Conservation (phyloP, 1,140 invertebrate species). For the Drosophila virilis region DNA sequence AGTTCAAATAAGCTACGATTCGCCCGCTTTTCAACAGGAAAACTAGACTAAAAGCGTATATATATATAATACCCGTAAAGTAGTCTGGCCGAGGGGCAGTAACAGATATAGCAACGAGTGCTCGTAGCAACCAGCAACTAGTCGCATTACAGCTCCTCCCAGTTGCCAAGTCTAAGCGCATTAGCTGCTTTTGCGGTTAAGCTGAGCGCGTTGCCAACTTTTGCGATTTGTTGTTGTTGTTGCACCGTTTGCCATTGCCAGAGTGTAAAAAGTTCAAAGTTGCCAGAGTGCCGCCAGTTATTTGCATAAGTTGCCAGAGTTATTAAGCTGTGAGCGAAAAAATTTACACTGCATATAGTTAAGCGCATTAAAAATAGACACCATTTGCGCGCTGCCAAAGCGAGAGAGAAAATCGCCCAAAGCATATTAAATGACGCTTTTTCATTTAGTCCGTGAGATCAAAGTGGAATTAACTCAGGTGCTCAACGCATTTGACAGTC, state of each 20-base stretch:
- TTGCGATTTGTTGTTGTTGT: constrained; percentile 20
- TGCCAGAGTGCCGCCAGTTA: constrained; percentile 58
- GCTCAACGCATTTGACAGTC: constrained; percentile 29
- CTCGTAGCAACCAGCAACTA: constrained; percentile 14
- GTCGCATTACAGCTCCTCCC: constrained; percentile 1
- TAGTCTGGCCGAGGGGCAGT: constrained; percentile 3
- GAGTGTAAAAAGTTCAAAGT: constrained; percentile 52
- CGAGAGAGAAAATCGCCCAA: constrained; percentile 1
- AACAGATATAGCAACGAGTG: constrained; percentile 14
- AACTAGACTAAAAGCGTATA: constrained; percentile 1
- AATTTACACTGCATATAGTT: constrained; percentile 60
- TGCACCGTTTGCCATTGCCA: background rate
- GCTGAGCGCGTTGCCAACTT: constrained; percentile 39
- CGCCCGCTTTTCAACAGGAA: background rate
- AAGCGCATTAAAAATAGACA: constrained; percentile 76
- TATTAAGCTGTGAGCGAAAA: constrained; percentile 68
- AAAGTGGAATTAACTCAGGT: constrained; percentile 31
- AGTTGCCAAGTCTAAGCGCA: constrained; percentile 45
- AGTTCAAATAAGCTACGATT: constrained; percentile 23
- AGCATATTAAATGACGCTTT: constrained; percentile 8
- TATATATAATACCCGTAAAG: constrained; percentile 23
- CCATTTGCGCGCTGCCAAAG: constrained; percentile 7
- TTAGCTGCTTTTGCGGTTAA: constrained; percentile 78
- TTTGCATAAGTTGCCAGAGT: constrained; percentile 81
- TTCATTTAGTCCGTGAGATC: constrained; percentile 8